Evolutionary conservation across 2,888 invertebrate species (phyloP).

Genomic region (Lasioglossum pauxillum): DNA sequence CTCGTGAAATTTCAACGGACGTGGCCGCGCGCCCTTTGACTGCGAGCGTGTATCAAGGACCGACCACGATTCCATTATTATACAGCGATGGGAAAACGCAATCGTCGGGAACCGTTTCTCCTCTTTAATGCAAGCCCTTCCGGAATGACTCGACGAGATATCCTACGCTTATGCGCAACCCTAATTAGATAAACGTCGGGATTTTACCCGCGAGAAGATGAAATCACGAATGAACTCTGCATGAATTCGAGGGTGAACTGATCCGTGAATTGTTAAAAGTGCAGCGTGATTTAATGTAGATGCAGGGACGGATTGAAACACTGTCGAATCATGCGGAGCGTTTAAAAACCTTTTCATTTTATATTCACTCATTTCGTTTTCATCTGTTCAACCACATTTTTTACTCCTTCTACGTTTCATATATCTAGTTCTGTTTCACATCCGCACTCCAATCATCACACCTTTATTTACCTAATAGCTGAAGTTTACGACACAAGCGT

Average conservation of each 20-base stretch:
- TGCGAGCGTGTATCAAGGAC: constrained; percentile 22
- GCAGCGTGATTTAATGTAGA: too few relatives aligned
- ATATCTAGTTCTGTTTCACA: too few relatives aligned
- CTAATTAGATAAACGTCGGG: not conserved
- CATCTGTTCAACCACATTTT: too few relatives aligned
- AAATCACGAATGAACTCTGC: not conserved
- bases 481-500: too few relatives aligned
- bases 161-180: not conserved
- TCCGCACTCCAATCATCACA: too few relatives aligned
- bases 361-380: too few relatives aligned
- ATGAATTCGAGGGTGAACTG: not conserved
- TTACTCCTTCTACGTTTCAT: too few relatives aligned
- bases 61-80: constrained; percentile 32
- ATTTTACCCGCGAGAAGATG: not conserved
- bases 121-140: not conserved
- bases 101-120: not conserved
- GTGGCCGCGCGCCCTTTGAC: constrained; percentile 50
- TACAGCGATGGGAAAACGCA: not conserved
- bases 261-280: not conserved
- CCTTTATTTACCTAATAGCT: too few relatives aligned
- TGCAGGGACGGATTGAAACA: too few relatives aligned
- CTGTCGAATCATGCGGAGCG: too few relatives aligned
- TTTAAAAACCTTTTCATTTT: too few relatives aligned
- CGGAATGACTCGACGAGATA: not conserved
- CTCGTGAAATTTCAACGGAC: constrained; percentile 36